Percentiles rank a stretch among this genome's conserved stretches.
Evolutionary conservation across 1,140 invertebrate species (phyloP).

Genomic region (Drosophila bocqueti): DNA sequence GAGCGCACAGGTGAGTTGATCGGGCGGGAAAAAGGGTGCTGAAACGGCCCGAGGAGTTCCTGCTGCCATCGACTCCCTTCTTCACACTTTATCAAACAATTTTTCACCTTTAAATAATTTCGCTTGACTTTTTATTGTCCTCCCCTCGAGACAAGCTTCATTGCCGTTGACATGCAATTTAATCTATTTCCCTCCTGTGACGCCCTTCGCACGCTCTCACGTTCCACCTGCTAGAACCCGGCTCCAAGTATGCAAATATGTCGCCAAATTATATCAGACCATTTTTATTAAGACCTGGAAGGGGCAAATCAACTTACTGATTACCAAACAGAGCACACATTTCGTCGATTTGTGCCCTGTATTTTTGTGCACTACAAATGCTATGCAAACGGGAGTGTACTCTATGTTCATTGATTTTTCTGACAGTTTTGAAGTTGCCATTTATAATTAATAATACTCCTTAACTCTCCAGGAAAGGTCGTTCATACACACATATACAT

Average conservation of each 20-base stretch:
- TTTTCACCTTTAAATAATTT: slow-evolving; percentile 71
- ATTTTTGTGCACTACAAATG: background rate
- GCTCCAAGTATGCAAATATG: slow-evolving; percentile 30
- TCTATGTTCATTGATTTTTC: background rate
- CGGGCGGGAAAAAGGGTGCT: background rate
- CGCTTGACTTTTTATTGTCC: slow-evolving; percentile 48
- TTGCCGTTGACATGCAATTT: slow-evolving; percentile 54
- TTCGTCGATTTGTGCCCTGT: background rate
- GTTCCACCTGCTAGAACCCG: slow-evolving; percentile 3
- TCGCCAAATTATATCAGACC: slow-evolving; percentile 28
- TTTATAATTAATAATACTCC: background rate
- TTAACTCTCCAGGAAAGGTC: slow-evolving; percentile 15
- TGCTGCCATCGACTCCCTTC: background rate
- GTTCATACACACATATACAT: background rate
- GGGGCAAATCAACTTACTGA: slow-evolving; percentile 9
- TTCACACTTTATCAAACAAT: slow-evolving; percentile 55
- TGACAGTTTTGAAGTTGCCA: background rate
- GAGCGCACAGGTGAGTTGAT: slow-evolving; percentile 42
- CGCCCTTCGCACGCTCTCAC: slow-evolving; percentile 20
- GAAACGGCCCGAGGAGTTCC: background rate
- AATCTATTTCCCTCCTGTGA: slow-evolving; percentile 44
- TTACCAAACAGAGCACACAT: background rate
- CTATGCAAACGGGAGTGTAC: background rate
- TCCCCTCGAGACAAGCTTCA: slow-evolving; percentile 20
- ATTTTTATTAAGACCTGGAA: slow-evolving; percentile 1